A percentile compares a stretch with the other conserved stretches of the same genome.
Conservation (phyloP, 2,888 invertebrate genomes). For the Sminthurinus aureus region DNA sequence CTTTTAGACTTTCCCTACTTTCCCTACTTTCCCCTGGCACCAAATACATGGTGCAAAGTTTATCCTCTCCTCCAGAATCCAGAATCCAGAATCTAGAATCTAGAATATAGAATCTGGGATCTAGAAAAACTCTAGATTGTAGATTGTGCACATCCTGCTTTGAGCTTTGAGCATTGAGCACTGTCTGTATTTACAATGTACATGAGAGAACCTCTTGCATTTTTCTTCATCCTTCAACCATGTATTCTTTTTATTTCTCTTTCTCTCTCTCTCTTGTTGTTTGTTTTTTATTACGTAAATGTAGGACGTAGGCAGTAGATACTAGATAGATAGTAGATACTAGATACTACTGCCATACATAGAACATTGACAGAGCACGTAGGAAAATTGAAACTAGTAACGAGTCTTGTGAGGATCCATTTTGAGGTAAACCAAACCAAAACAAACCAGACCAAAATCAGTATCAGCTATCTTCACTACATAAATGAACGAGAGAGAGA, state of each 20-base stretch:
- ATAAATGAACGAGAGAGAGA: too few relatives aligned
- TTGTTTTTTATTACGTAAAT: neutral
- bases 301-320: neutral
- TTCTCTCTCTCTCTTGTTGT: neutral
- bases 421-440: neutral
- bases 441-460: too few relatives aligned
- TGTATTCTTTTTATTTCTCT: neutral
- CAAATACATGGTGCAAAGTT: too few relatives aligned
- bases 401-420: slow-evolving; percentile 22
- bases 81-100: too few relatives aligned
- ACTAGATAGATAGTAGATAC: neutral
- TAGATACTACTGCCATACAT: too few relatives aligned
- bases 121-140: too few relatives aligned
- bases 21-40: neutral
- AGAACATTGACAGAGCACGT: neutral
- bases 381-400: slow-evolving; percentile 11
- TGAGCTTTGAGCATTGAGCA: too few relatives aligned
- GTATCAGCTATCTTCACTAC: too few relatives aligned
- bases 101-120: too few relatives aligned
- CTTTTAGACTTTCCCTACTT: neutral
- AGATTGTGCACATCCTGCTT: too few relatives aligned
- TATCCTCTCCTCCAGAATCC: too few relatives aligned
- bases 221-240: neutral
- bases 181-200: too few relatives aligned
- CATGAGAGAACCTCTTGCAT: neutral